Conservation (phyloP, 2,797 vertebrate genomes). For the Sciurus carolinensis region DNA sequence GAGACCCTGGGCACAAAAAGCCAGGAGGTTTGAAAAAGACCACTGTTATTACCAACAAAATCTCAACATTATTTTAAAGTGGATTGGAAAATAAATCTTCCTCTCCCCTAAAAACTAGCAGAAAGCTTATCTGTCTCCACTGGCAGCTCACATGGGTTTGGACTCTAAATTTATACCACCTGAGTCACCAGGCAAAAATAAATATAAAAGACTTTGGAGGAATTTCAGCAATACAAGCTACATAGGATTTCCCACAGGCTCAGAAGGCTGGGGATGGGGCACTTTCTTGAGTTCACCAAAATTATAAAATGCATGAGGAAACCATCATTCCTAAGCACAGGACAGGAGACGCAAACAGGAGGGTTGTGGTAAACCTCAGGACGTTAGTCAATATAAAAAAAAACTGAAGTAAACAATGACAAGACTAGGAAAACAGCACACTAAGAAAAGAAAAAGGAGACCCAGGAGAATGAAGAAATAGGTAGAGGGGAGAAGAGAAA, state of each 20-base stretch:
- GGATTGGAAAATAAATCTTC: not conserved
- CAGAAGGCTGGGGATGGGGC: not conserved
- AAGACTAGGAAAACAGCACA: not conserved
- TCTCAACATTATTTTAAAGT: not conserved
- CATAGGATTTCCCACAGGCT: not conserved
- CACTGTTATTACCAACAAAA: no score
- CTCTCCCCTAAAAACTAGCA: not conserved
- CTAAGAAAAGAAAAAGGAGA: not conserved
- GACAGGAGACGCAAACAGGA: accelerated
- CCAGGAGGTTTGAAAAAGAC: not conserved
- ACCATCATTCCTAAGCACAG: not conserved
- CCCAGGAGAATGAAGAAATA: not conserved
- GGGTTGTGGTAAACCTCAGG: not conserved
- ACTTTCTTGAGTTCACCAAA: not conserved
- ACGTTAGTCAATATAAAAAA: not conserved
- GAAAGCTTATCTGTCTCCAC: not conserved
- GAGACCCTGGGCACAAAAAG: not conserved
- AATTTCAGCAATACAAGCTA: not conserved
- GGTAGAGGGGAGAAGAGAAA: not conserved
- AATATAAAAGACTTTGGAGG: not conserved
- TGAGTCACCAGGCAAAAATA: not conserved
- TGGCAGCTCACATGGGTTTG: not conserved
- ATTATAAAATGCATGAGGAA: not conserved
- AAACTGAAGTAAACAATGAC: not conserved
- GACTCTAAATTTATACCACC: not conserved